Evolutionary conservation across 2,888 invertebrate genomes (phyloP).

Genomic region (Hybos culiciformis): DNA sequence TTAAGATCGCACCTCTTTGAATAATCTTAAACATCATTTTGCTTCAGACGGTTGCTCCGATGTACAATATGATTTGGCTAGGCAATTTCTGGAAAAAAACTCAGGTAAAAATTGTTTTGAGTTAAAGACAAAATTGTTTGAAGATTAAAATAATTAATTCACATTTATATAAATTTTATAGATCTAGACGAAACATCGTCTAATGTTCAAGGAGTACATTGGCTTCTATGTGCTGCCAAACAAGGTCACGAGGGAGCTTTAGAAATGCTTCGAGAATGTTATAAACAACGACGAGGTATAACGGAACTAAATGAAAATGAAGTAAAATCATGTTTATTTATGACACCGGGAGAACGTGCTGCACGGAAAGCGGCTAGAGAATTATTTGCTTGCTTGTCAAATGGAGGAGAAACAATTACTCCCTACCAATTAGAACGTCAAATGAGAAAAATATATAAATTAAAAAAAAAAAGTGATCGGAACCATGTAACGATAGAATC

Average conservation of each 20-base stretch:
- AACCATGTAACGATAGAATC: slow-evolving; percentile 10
- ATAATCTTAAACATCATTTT: slow-evolving; percentile 45
- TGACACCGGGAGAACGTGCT: slow-evolving; percentile 74
- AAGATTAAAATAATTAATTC: not conserved
- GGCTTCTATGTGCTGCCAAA: slow-evolving; percentile 85
- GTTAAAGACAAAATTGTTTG: not conserved
- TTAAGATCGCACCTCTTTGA: slow-evolving; percentile 33
- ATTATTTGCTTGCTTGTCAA: slow-evolving; percentile 75
- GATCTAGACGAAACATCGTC: slow-evolving; percentile 24
- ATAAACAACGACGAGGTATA: slow-evolving; percentile 59
- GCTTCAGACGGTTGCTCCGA: slow-evolving; percentile 84
- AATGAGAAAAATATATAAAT: slow-evolving; percentile 51
- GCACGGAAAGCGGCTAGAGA: slow-evolving; percentile 77
- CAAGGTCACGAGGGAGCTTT: slow-evolving; percentile 84
- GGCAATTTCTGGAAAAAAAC: slow-evolving; percentile 64
- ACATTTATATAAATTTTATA: slow-evolving; percentile 9
- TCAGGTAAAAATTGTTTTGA: slow-evolving; percentile 42
- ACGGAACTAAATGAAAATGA: slow-evolving; percentile 59
- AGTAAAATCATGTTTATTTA: slow-evolving; percentile 62
- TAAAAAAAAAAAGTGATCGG: slow-evolving; percentile 30
- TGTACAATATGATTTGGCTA: slow-evolving; percentile 76
- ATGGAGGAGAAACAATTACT: slow-evolving; percentile 76
- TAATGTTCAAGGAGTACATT: slow-evolving; percentile 69
- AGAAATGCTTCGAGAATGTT: slow-evolving; percentile 44
- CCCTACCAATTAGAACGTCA: slow-evolving; percentile 65